These are phyloP conservation scores for Pachypsylla venusta DNA, from an alignment of 1,140 invertebrate genomes.

Conservation along the genomic window DNA sequence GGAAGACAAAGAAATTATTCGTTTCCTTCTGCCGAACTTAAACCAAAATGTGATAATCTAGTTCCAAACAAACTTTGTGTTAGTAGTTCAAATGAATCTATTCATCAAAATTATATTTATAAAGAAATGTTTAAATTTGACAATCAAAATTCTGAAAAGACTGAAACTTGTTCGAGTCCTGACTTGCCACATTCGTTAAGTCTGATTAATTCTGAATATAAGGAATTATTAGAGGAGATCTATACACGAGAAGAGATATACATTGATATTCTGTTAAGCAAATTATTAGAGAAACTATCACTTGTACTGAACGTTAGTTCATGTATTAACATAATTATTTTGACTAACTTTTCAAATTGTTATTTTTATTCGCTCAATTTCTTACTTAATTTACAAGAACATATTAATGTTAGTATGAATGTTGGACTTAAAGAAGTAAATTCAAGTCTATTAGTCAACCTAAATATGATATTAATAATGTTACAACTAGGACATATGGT, in stretches of 20 bases:
- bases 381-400: not conserved
- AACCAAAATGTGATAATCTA: too few species aligned
- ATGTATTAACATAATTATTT: not conserved
- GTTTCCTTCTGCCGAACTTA: too few species aligned
- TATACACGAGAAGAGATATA: constrained; percentile 18
- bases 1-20: too few species aligned
- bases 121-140: constrained; percentile 1
- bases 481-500: constrained; percentile 25
- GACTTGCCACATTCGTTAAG: not conserved
- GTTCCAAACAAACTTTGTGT: too few species aligned
- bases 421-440: not conserved
- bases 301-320: constrained; percentile 19
- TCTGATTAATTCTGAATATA: not conserved
- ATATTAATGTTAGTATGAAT: not conserved
- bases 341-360: not conserved
- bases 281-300: constrained; percentile 22
- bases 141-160: not conserved
- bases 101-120: not conserved
- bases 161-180: not conserved
- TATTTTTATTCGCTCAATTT: not conserved
- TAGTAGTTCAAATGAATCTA: too few species aligned
- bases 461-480: constrained; percentile 26
- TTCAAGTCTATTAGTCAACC: not conserved
- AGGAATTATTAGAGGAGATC: constrained; percentile 18
- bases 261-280: constrained; percentile 21